These are phyloP conservation scores for Craniophora ligustri DNA, from an alignment of 2,888 invertebrate genomes.

Conservation along the genomic window DNA sequence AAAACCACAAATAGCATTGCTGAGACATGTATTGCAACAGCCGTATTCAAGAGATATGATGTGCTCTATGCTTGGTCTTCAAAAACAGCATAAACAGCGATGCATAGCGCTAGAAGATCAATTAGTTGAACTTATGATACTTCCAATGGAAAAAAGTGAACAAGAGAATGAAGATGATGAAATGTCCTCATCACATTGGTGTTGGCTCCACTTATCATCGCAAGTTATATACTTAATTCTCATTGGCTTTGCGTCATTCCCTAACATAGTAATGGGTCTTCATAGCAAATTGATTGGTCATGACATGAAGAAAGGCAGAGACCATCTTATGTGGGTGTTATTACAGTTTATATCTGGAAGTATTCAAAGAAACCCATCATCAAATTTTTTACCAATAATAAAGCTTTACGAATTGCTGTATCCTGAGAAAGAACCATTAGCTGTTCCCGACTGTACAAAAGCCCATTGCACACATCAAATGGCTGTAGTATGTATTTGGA, in stretches of 20 bases:
- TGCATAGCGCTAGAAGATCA: constrained; percentile 97
- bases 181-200: constrained; percentile 91
- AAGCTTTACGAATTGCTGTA: constrained; percentile 97
- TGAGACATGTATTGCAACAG: constrained; percentile 97
- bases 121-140: constrained; percentile 95
- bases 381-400: constrained; percentile 96
- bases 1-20: constrained; percentile 95
- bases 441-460: constrained; percentile 96
- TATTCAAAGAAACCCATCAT: constrained; percentile 96
- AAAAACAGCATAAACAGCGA: constrained; percentile 96
- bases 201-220: constrained; percentile 97
- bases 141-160: constrained; percentile 97
- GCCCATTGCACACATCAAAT: constrained; percentile 96
- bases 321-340: constrained; percentile 99
- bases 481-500: constrained; percentile 99
- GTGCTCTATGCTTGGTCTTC: constrained; percentile 97
- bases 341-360: constrained; percentile 99
- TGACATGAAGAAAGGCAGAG: constrained; percentile 96
- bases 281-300: constrained; percentile 94
- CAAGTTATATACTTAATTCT: constrained; percentile 98
- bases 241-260: constrained; percentile 97
- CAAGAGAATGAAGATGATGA: constrained; percentile 89
- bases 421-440: constrained; percentile 96
- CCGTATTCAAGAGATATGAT: constrained; percentile 99
- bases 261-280: constrained; percentile 96